phyloP scores from a whole-genome alignment of 2,888 invertebrate species.

The Macrosoma leucophasiata region DNA sequence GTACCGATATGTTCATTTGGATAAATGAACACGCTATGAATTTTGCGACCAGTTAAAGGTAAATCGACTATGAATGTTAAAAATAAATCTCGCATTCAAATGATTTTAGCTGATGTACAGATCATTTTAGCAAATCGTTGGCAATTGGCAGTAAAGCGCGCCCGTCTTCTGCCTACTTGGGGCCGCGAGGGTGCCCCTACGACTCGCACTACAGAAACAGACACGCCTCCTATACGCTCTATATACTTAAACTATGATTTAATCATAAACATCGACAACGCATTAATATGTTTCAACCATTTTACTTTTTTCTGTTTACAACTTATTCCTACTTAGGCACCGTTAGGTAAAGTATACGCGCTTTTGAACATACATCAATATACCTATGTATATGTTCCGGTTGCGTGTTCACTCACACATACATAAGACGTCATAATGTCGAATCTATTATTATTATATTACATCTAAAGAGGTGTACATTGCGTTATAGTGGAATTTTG shows the following conservation, averaged over 20 bases:
- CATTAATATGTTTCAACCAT: too few relatives aligned
- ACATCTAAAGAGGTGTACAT: conserved; percentile 36
- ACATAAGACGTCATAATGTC: conserved; percentile 23
- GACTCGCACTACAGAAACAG: conserved; percentile 33
- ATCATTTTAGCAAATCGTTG: conserved; percentile 51
- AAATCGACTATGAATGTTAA: too few relatives aligned
- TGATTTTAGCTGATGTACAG: conserved; percentile 5
- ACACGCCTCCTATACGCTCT: conserved; percentile 58
- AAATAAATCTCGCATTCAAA: too few relatives aligned
- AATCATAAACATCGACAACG: too few relatives aligned
- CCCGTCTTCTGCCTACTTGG: conserved; percentile 49
- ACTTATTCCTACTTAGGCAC: too few relatives aligned
- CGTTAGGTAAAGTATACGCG: too few relatives aligned
- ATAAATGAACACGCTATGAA: too few relatives aligned
- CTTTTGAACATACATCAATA: conserved; percentile 25
- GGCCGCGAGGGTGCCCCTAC: conserved; percentile 62
- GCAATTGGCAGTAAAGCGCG: conserved; percentile 32
- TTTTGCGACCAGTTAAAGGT: too few relatives aligned
- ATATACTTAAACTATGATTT: too few relatives aligned
- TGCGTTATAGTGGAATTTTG: too few relatives aligned
- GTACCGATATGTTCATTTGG: too few relatives aligned
- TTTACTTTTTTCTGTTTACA: too few relatives aligned
- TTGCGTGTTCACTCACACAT: conserved; percentile 32
- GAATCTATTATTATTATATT: conserved; percentile 25
- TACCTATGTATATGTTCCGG: conserved; percentile 20